Base-by-base conservation (phyloP, 2,797 vertebrate species). In the Tachyglossus aculeatus region DNA sequence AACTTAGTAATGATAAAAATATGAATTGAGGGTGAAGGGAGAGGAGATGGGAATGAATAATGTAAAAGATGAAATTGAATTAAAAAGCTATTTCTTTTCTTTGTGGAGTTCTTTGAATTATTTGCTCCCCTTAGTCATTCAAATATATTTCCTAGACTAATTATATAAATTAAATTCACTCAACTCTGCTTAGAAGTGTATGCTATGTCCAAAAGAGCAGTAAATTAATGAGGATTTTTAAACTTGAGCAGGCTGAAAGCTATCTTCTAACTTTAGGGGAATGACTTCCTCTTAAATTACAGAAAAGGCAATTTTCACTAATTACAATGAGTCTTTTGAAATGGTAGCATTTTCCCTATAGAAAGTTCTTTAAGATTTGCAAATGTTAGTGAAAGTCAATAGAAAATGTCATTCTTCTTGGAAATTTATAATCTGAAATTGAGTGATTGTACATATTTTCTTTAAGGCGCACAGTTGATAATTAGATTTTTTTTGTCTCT, bases 291-390 rank as follows among this genome's bases (percentile, higher is more conserved):
- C 50, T 43, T 32, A 53, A 86, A 79, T 60, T 85, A 56, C 62
- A 71, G 60, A 74, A 87, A 82, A 80, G 15, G 34, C 66, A 81
- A 74, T 88, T 86, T 79, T 82, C 31, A 51, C 56, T 86, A 83
- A 89, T 86, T 88, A 67, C 64, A 77, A 24, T 53, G 71, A 83
- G 57, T 7, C 1, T 69, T 78, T 79, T 74, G 71, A 87, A 87
- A 84, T 73, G 76, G 40, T 89, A 76, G 58, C 38, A 68, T 77
- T 80, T 82, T 70, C 63, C 82, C 63, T 29, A 24, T 71, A 74
- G 29, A n/a, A 63, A 25, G 39, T 84, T 71, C 38, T 4, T 72
- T 14, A 47, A 84, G 51, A 77, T 68, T 79, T 63, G 14, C 29
- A 81, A 63, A 68, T 54, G 60, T 52, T 81, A 36, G 34, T 70